Base-by-base conservation (phyloP, 2,888 invertebrate species). In the Campaea margaritaria region DNA sequence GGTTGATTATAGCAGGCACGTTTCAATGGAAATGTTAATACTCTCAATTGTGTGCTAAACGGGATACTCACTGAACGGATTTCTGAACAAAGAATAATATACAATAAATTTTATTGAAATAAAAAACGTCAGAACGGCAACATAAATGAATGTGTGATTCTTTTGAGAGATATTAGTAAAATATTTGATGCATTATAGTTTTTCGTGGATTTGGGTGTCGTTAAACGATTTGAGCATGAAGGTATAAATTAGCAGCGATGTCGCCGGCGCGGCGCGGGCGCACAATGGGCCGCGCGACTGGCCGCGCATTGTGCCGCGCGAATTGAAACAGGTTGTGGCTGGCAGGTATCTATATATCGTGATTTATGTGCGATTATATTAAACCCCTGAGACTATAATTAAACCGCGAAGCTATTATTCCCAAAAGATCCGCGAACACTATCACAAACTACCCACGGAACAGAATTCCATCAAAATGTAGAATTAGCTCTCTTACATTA, bases 281-380 rank as follows among this genome's bases (percentile, higher is more conserved):
- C 79, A 87, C 85, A 89, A 86, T 82, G 76, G 80, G 58, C 70
- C 70, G 76, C 79, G 76, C 79, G 69, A 75, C 71, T 80, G 72
- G 67, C 73, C 75, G 66, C 68, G 81, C 82, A 83, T 87, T 87
- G 85, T 87, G 82, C 77, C 80, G 84, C 80, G 87, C 87, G 87
- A 86, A 90, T 86, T 81, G 85, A 93, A 93, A 93, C 93, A 93
- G 91, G 93, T 90, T 91, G 89, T 75, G 85, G 69, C 75, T 86
- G 91, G 82, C 91, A 91, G 89, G 87, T 91, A 88, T 91, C 88
- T 86, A 87, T 90, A 85, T 81, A 77, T 67, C 69, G 77, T 89
- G 90, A 91, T 91, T 91, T 91, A 91, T 90, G 81, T 70, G 75
- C 89, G 90, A 91, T 91, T 91, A 89, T 90, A 78, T 80, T 86